These are phyloP conservation scores for Molossus alvarezi DNA, from an alignment of 2,797 vertebrate genomes.

Conservation along the genomic window DNA sequence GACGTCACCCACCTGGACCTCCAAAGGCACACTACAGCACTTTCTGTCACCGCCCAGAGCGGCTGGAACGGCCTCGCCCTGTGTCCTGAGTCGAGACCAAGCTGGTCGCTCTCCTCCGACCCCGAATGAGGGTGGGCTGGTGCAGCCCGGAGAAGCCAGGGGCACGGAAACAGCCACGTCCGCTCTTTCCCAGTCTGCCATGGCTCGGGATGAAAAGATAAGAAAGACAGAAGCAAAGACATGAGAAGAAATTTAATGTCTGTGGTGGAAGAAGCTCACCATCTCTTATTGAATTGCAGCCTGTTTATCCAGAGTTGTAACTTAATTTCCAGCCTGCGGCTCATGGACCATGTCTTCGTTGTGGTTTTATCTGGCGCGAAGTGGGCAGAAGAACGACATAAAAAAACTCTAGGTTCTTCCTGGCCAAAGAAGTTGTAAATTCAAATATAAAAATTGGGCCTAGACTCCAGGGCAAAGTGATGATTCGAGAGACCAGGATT, in stretches of 20 bases:
- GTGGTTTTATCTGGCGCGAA: slow-evolving; percentile 6
- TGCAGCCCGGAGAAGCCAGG: not conserved
- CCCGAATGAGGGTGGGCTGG: no score
- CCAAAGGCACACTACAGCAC: rapidly evolving
- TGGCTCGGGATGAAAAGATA: not conserved
- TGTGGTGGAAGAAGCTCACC: not conserved
- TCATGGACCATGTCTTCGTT: not conserved
- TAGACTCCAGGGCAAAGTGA: not conserved
- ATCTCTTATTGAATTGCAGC: not conserved
- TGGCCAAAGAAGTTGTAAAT: not conserved
- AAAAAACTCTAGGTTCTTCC: not conserved
- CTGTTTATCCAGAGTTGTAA: slow-evolving; percentile 45
- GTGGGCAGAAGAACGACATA: not conserved
- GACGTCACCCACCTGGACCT: not conserved
- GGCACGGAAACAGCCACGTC: rapidly evolving
- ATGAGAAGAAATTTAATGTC: slow-evolving; percentile 1
- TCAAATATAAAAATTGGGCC: not conserved
- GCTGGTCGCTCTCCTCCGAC: not conserved
- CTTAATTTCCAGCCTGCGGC: slow-evolving; percentile 36
- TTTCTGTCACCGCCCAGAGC: not conserved
- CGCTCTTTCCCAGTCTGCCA: not conserved
- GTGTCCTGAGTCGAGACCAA: not conserved
- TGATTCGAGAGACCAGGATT: not conserved
- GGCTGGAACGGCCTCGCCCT: not conserved
- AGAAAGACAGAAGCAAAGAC: not conserved